phyloP scores from a whole-genome alignment of 2,113 vertebrate species.

The Syrrhaptes paradoxus region DNA sequence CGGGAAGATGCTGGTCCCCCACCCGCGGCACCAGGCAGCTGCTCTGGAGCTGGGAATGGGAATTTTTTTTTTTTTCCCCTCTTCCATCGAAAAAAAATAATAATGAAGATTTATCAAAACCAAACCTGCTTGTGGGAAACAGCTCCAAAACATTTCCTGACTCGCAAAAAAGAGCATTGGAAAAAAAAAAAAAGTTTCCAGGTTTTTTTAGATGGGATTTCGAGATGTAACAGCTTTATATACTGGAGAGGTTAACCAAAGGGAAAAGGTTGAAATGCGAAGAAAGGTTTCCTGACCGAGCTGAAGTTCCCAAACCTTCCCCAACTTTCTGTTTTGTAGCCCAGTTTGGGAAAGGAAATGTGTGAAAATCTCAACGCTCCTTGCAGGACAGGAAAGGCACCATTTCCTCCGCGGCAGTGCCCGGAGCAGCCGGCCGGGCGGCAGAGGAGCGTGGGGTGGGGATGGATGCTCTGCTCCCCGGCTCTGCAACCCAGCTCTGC shows the following conservation, averaged over 20 bases:
- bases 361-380: background rate
- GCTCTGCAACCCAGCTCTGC: no score
- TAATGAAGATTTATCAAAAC: background rate
- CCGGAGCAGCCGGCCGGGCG: background rate
- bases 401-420: background rate
- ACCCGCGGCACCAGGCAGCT: background rate
- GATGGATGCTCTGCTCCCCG: background rate
- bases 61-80: background rate
- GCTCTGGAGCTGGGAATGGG: background rate
- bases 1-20: background rate
- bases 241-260: background rate
- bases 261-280: background rate
- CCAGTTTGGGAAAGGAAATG: slow-evolving; percentile 56
- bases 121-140: slow-evolving; percentile 32
- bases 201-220: background rate
- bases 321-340: slow-evolving; percentile 6
- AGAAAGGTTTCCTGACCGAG: background rate
- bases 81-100: background rate
- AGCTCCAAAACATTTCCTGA: slow-evolving; percentile 54
- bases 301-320: slow-evolving; percentile 26
- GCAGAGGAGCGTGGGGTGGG: background rate
- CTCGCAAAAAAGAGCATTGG: background rate
- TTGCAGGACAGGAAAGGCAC: slow-evolving; percentile 41
- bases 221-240: background rate
- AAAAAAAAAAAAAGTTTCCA: background rate